Evolutionary conservation across 2,888 invertebrate genomes (phyloP).

Genomic region (Zygogramma bicolorata): DNA sequence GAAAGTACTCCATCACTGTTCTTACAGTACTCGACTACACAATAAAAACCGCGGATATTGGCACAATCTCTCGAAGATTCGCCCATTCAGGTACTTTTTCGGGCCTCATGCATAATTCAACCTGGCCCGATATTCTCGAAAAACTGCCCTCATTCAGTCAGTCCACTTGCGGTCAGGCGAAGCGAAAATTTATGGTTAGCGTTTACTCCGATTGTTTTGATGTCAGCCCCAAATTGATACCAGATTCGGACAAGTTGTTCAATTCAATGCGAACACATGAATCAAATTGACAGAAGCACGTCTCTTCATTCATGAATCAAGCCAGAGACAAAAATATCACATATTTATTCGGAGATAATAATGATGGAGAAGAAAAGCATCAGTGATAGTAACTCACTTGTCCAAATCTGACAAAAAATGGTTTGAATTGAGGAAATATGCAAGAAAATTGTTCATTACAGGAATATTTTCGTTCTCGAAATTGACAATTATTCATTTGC

Average conservation of each 20-base stretch:
- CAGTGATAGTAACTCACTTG: too few species aligned
- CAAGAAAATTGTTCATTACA: too few species aligned
- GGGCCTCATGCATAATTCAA: background rate
- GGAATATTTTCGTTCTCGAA: too few species aligned
- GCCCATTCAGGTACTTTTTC: background rate
- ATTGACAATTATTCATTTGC: too few species aligned
- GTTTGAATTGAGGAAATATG: too few species aligned
- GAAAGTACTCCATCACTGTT: too few species aligned
- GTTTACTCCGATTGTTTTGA: background rate
- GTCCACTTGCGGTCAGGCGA: background rate
- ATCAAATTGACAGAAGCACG: background rate
- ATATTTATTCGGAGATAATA: too few species aligned
- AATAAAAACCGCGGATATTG: background rate
- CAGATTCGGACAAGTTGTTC: constrained; percentile 2
- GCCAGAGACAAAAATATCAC: background rate
- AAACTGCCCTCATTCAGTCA: constrained; percentile 8
- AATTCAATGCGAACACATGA: background rate
- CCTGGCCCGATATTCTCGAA: background rate
- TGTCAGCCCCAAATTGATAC: constrained; percentile 8
- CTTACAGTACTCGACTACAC: too few species aligned
- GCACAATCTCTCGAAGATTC: background rate
- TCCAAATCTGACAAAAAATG: too few species aligned
- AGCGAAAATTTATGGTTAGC: background rate
- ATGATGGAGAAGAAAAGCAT: too few species aligned
- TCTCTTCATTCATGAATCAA: background rate